Evolutionary conservation across 2,113 vertebrate genomes (phyloP).

Genomic region (Sakesphorus luctuosus): DNA sequence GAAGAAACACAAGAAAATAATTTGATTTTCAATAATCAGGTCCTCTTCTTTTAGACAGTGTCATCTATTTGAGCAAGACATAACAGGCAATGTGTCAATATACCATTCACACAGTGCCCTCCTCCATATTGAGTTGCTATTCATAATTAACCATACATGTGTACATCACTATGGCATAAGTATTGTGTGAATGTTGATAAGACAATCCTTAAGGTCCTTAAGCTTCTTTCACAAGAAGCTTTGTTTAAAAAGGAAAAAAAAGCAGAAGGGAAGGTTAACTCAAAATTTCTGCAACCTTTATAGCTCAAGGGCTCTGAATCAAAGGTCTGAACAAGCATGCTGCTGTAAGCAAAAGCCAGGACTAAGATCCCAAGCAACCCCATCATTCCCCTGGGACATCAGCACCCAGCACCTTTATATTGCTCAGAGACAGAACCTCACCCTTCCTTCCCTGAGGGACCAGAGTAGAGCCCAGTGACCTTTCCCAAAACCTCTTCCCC

Average conservation of each 20-base stretch:
- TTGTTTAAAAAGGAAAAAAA: not conserved
- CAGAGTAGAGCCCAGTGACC: rapidly evolving
- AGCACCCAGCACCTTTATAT: not conserved
- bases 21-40: not conserved
- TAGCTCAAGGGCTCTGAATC: not conserved
- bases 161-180: not conserved
- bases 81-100: not conserved
- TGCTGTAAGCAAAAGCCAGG: not conserved
- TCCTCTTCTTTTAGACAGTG: not conserved
- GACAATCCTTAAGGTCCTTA: not conserved
- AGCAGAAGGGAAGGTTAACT: not conserved
- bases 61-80: not conserved
- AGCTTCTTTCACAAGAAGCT: not conserved
- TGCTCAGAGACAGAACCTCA: not conserved
- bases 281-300: not conserved
- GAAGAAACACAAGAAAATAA: not conserved
- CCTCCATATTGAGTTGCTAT: not conserved
- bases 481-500: not conserved
- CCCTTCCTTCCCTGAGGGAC: not conserved
- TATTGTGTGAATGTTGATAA: not conserved
- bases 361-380: not conserved
- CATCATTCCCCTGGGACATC: not conserved
- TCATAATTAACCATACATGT: not conserved
- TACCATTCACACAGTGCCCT: not conserved
- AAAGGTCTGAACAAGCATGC: not conserved